phyloP scores from a whole-genome alignment of 2,113 vertebrate genomes.

The Antechinus flavipes region DNA sequence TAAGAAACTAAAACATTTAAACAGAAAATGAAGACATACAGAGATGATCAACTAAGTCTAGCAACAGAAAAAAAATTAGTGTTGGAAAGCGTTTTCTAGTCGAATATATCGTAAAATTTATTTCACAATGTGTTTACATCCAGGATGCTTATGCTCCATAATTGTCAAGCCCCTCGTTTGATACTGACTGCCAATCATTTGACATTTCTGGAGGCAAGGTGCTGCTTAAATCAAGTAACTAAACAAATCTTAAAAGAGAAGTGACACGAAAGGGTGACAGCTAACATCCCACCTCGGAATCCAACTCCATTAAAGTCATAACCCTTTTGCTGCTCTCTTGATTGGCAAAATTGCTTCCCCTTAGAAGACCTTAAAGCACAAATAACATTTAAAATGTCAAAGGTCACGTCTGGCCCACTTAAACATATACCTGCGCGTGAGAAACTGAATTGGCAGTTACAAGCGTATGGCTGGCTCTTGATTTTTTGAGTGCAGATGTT shows the following conservation, averaged over 20 bases:
- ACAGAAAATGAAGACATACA: conserved; percentile 26
- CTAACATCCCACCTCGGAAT: conserved; percentile 21
- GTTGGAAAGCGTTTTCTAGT: conserved; percentile 37
- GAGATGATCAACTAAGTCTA: conserved; percentile 25
- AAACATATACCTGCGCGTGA: background rate
- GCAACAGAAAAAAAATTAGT: conserved; percentile 21
- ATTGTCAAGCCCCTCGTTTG: conserved; percentile 33
- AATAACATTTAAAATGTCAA: background rate
- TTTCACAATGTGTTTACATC: conserved; percentile 32
- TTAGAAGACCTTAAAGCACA: background rate
- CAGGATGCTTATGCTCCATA: conserved; percentile 9
- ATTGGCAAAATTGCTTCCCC: background rate
- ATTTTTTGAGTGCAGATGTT: background rate
- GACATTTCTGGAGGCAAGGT: conserved; percentile 36
- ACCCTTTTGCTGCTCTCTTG: background rate
- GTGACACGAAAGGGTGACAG: background rate
- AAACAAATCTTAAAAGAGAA: conserved; percentile 45
- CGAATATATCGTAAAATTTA: conserved; percentile 9
- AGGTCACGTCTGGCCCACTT: background rate
- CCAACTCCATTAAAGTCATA: background rate
- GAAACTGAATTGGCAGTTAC: background rate
- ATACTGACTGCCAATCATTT: conserved; percentile 28
- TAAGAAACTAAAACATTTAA: conserved; percentile 35
- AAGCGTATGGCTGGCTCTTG: background rate
- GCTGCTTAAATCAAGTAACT: conserved; percentile 14